Evolutionary conservation across 2,113 vertebrate genomes (phyloP), one percentile per base, ranked within the genome.

Genomic region (Eublepharis macularius): DNA sequence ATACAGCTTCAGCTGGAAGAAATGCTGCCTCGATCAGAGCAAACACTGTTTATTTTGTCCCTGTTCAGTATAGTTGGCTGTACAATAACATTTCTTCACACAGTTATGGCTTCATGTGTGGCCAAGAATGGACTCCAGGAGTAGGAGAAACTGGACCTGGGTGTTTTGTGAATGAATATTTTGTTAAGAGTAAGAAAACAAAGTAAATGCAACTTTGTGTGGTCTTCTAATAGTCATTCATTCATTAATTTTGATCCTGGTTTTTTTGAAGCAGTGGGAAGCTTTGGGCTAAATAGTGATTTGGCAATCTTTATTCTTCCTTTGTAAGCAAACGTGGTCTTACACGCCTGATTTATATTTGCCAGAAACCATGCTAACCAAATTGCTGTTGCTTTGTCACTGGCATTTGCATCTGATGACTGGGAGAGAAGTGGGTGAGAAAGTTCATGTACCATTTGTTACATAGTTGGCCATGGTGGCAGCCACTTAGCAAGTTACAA

Each of bases 261-360:
- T 8, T 83, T 24, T 8, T 14, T 2, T 16, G n/a, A n/a, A n/a
- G n/a, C n/a, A n/a, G n/a, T n/a, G 51, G 69, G 19, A 1, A 84
- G 0, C 75, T 1, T 14, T 69, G 74, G 0, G 13, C 83, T 51
- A 32, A 49, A 80, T 80, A 49, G 0, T 0, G 6, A 72, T 74
- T 6, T 80, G 85, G 43, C 0, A 0, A 36, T 74, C 57, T 29
- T 5, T n/a, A 41, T 75, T n/a, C 4, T 81, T 6, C 66, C 66
- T 73, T 57, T 13, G 0, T 14, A 43, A 69, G 10, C 65, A 68
- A 75, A 39, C 13, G n/a, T 43, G 82, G 39, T 16, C 69, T 89
- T 51, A 14, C 57, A 45, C 78, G 43, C 49, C 73, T 79, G 49
- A 51, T 29, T 10, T 86, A 26, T 65, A 16, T 12, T 3, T 75